Evolutionary conservation across 2,888 invertebrate genomes (phyloP), one percentile per base, ranked within the genome.

Genomic region (Notocelia uddmanniana): DNA sequence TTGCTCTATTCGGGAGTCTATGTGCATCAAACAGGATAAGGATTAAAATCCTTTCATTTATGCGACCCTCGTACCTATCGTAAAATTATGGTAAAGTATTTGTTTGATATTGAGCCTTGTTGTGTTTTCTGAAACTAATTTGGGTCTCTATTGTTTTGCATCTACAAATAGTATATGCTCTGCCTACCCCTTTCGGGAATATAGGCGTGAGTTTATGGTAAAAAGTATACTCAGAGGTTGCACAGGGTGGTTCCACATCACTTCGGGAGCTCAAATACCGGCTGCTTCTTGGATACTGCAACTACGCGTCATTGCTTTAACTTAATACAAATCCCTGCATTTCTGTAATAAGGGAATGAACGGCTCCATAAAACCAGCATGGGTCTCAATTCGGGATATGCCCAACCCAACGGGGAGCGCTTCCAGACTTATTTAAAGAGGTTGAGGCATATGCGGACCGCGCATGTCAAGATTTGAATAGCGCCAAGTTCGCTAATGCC

Each of bases 401-500:
- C n/a, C n/a, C n/a, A n/a, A n/a, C n/a, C n/a, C n/a, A n/a, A n/a
- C 54, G 59, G 31, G 0, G 21, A n/a, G 45, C 59, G 59, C 3
- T 71, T 67, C 66, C 54, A 66, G 15, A 71, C 71, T 5, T 71
- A 52, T 21, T 54, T 71, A 31, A 66, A 71, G 13, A 19, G 71
- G 9, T 59, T 71, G n/a, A 31, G 71, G 5, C 71, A 67, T 34
- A 31, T 45, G 21, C 71, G 60, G 45, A 0, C 19, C 8, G 66
- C 18, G 15, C 71, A 71, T 10, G 59, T 45, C 31, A 66, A 66
- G 66, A 60, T n/a, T n/a, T n/a, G n/a, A n/a, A n/a, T n/a, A n/a
- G n/a, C n/a, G n/a, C n/a, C n/a, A n/a, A 34, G 31, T 71, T 67
- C 45, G 45, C 66, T 9, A 67, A 71, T 21, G 66, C 71, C 5